phyloP scores from a whole-genome alignment of 2,888 invertebrate genomes.

The Apotomis betuletana region DNA sequence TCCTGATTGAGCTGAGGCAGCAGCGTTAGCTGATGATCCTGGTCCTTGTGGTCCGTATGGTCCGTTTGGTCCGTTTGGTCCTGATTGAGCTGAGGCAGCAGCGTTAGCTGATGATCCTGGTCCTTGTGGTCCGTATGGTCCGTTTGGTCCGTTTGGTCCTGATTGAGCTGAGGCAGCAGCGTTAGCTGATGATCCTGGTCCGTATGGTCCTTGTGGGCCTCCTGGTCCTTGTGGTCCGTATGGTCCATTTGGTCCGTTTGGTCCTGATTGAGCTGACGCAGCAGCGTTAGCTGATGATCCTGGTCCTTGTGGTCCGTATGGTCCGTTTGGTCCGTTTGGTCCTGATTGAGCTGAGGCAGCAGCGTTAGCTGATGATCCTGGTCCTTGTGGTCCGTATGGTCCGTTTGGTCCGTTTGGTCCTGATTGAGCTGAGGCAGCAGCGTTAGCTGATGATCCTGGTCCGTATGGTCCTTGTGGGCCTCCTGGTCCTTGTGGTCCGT shows the following conservation, averaged over 20 bases:
- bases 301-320: too few species aligned
- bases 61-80: too few species aligned
- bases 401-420: slow-evolving; percentile 9
- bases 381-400: slow-evolving; percentile 5
- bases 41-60: slow-evolving; percentile 17
- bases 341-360: background rate
- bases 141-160: background rate
- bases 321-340: too few species aligned
- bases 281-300: too few species aligned
- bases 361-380: slow-evolving; percentile 18
- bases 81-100: slow-evolving; percentile 1
- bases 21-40: slow-evolving; percentile 12
- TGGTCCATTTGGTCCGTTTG: too few species aligned
- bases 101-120: slow-evolving; percentile 19
- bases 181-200: too few species aligned
- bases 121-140: slow-evolving; percentile 10
- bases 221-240: slow-evolving; percentile 2
- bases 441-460: slow-evolving; percentile 11
- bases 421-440: slow-evolving; percentile 2
- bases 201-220: too few species aligned
- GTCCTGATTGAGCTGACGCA: too few species aligned
- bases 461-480: too few species aligned
- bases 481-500: too few species aligned
- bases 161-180: too few species aligned
- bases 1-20: background rate